These are phyloP conservation scores for Castor canadensis DNA, from an alignment of 2,113 vertebrate species.

Conservation along the genomic window DNA sequence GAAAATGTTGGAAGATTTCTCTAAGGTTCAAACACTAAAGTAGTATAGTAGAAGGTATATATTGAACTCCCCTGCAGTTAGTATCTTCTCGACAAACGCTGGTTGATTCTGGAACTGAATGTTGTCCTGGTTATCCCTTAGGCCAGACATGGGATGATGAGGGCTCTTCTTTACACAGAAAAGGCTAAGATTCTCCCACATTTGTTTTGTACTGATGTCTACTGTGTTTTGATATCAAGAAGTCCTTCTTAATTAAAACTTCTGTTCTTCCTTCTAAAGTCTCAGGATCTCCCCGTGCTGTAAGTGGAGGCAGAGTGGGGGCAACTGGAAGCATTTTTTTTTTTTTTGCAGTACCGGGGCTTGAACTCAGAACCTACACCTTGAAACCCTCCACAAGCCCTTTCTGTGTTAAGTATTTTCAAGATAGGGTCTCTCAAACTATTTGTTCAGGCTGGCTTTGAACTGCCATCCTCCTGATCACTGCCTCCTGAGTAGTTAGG, in stretches of 20 bases:
- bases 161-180: neutral
- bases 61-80: neutral
- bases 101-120: neutral
- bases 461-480: too few relatives aligned
- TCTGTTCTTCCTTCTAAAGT: neutral
- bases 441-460: too few relatives aligned
- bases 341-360: too few relatives aligned
- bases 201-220: neutral
- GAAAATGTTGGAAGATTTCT: slow-evolving; percentile 6
- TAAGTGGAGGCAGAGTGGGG: neutral
- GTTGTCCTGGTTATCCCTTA: neutral
- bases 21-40: neutral
- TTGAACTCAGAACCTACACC: too few relatives aligned
- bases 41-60: neutral
- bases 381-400: too few relatives aligned
- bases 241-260: neutral
- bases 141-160: neutral
- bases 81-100: neutral
- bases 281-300: neutral
- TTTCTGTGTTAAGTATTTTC: too few relatives aligned
- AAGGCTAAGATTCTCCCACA: neutral
- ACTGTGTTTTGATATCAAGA: neutral
- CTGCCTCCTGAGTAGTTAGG: too few relatives aligned
- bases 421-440: too few relatives aligned
- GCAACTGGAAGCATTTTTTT: neutral